Evolutionary conservation across 2,113 vertebrate genomes (phyloP).

Genomic region (Microcebus lehilahytsara): DNA sequence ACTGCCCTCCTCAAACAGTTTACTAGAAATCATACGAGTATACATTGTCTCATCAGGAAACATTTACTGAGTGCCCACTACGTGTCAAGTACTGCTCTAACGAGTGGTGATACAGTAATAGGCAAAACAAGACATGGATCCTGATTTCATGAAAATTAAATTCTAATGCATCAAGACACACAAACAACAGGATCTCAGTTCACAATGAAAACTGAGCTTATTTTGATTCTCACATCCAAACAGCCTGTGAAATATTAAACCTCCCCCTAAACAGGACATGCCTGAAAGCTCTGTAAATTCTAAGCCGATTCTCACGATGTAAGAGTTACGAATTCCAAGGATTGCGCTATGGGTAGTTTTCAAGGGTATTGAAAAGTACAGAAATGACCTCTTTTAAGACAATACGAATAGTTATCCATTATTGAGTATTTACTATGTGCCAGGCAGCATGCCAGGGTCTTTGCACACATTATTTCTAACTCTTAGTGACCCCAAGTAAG

Average conservation of each 20-base stretch:
- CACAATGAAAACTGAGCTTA: conserved; percentile 31
- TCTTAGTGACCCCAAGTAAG: neutral
- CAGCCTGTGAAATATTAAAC: conserved; percentile 18
- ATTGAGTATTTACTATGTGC: too few relatives aligned
- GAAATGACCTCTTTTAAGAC: neutral
- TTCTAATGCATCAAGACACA: neutral
- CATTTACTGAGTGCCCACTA: neutral
- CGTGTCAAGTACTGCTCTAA: neutral
- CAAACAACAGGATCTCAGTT: neutral
- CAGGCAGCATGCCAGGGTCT: neutral
- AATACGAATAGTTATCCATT: neutral
- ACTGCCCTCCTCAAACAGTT: neutral
- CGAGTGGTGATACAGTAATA: neutral
- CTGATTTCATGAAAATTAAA: neutral
- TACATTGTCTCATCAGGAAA: neutral
- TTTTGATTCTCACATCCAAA: conserved; percentile 44
- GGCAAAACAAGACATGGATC: neutral
- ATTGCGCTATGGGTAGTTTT: neutral
- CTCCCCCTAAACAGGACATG: neutral
- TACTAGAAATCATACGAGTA: neutral
- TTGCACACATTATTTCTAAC: neutral
- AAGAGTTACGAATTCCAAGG: neutral
- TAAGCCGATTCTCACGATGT: neutral
- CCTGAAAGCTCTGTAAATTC: neutral
- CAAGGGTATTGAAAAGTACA: neutral